Percentiles rank a stretch among this genome's conserved stretches.
Evolutionary conservation across 2,797 vertebrate species (phyloP).

Genomic region (Rhincodon typus): DNA sequence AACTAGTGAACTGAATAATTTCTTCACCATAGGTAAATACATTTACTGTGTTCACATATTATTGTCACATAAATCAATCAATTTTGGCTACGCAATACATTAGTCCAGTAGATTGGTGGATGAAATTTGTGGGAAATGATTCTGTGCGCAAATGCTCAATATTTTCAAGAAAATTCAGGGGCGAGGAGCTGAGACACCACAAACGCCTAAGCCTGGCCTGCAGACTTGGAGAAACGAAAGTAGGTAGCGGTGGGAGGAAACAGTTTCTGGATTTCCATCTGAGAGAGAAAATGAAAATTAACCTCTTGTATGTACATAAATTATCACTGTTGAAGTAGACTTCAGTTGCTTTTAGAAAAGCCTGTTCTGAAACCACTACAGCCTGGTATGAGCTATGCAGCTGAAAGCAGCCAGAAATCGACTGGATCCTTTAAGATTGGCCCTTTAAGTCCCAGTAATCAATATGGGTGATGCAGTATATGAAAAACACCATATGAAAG

Average conservation of each 20-base stretch:
- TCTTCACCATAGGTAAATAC: neutral
- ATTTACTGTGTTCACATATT: neutral
- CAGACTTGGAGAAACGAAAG: neutral
- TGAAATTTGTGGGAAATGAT: neutral
- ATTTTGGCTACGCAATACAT: neutral
- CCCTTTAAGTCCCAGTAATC: neutral
- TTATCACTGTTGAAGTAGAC: neutral
- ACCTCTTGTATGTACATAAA: neutral
- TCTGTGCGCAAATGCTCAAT: neutral
- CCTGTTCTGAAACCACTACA: neutral
- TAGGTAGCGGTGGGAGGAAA: neutral
- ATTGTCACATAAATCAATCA: neutral
- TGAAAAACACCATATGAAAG: neutral
- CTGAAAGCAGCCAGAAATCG: neutral
- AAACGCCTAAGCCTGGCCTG: neutral
- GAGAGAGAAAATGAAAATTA: no score
- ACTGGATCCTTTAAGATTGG: neutral
- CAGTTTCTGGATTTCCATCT: neutral
- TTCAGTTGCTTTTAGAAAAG: neutral
- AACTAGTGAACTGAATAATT: neutral
- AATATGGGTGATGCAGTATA: neutral
- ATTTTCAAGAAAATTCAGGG: neutral
- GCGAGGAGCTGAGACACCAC: neutral
- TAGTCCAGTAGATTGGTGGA: neutral
- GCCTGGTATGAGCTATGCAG: neutral